phyloP scores from a whole-genome alignment of 1,140 invertebrate species.

The Panagrolaimus sp. region DNA sequence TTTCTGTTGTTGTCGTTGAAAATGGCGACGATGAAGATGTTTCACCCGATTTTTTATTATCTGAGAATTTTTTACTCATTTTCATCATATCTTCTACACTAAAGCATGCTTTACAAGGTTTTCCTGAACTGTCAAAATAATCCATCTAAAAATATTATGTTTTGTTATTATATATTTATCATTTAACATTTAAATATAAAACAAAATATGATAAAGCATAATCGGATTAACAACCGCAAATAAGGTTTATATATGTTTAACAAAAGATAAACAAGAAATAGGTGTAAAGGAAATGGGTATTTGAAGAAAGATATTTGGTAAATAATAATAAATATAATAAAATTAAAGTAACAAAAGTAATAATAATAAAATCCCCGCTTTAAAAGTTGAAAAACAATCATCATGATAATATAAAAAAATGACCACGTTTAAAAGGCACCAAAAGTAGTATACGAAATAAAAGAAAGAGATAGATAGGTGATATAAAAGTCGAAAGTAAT shows the following conservation, averaged over 20 bases:
- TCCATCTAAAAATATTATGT: slow-evolving; percentile 18
- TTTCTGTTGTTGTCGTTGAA: slow-evolving; percentile 8
- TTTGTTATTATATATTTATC: slow-evolving; percentile 68
- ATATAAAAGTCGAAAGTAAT: no score
- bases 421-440: no score
- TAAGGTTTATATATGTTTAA: not conserved
- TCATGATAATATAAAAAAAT: no score
- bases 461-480: no score
- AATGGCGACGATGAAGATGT: not conserved
- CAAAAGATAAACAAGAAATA: no score
- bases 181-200: not conserved
- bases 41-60: slow-evolving; percentile 24
- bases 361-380: no score
- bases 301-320: no score
- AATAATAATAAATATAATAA: no score
- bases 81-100: slow-evolving; percentile 54
- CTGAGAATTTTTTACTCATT: slow-evolving; percentile 40
- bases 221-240: not conserved
- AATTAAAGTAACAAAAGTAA: no score
- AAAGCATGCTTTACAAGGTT: slow-evolving; percentile 52
- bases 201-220: not conserved
- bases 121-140: slow-evolving; percentile 15
- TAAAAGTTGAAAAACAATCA: no score
- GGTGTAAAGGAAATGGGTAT: no score
- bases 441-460: no score